Evolutionary conservation across 2,113 vertebrate species (phyloP).

Genomic region (Myotis yumanensis): DNA sequence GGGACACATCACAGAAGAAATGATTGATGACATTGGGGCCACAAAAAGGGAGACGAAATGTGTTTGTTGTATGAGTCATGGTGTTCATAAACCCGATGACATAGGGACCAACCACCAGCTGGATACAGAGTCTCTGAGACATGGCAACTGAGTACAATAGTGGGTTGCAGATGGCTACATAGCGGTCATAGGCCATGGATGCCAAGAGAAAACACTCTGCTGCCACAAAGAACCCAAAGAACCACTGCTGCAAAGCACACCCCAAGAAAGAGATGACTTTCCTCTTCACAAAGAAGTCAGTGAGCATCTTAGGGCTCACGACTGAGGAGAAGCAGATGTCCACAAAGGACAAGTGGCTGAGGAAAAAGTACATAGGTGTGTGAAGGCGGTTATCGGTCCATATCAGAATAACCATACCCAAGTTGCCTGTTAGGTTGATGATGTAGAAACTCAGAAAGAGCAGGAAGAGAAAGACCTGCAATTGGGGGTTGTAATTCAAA

Average conservation of each 20-base stretch:
- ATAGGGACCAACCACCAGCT: conserved; percentile 44
- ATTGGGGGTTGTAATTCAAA: background rate
- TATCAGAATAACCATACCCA: conserved; percentile 26
- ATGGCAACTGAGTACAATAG: conserved; percentile 46
- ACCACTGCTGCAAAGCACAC: conserved; percentile 49
- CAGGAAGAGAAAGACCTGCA: conserved; percentile 37
- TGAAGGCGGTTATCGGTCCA: background rate
- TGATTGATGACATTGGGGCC: background rate
- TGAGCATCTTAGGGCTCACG: conserved; percentile 38
- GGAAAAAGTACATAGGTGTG: conserved; percentile 62
- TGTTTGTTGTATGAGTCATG: conserved; percentile 33
- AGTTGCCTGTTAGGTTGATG: conserved; percentile 26
- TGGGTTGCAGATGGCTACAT: conserved; percentile 62
- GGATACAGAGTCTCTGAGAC: conserved; percentile 51
- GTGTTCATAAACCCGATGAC: conserved; percentile 40
- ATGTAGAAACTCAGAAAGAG: conserved; percentile 44
- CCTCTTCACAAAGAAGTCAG: conserved; percentile 9
- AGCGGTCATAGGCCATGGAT: conserved; percentile 46
- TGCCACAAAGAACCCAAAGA: conserved; percentile 53
- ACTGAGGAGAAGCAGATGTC: conserved; percentile 51
- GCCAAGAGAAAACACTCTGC: conserved; percentile 53
- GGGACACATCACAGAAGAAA: conserved; percentile 56
- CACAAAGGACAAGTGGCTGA: conserved; percentile 53
- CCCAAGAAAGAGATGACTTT: conserved; percentile 49
- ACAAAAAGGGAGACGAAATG: conserved; percentile 58